Evolutionary conservation across 2,888 invertebrate species (phyloP), one percentile per base, ranked within the genome.

Genomic region (Coleophora deauratella): DNA sequence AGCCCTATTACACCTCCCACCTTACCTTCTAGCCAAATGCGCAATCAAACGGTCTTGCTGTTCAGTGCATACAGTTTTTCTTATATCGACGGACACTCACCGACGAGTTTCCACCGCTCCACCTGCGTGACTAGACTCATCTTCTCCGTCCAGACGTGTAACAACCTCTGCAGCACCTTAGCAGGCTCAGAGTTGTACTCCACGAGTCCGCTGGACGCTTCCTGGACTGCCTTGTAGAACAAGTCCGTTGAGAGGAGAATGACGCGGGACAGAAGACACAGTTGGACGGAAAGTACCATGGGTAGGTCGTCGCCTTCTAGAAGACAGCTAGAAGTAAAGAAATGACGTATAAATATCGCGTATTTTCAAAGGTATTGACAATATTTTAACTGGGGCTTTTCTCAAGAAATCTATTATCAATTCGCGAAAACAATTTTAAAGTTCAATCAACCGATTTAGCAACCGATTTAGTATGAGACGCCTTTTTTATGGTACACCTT

Each of bases 81-180:
- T 21, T 21, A 4, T 21, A 21, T 3, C 21, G 21, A 4, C 21
- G 6, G 6, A 2, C 82, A 88, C 70, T 89, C 72, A 75, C 92
- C 92, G 50, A 95, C 88, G 27, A 97, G 86, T 73, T 98, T 98
- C 59, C 93, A 89, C 70, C 93, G 89, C 61, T 95, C 94, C 8
- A 91, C 88, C 52, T 94, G 93, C 0, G 93, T 90, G 2, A 95
- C 91, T 40, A 91, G 78, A 32, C 92, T 90, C 90, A 96, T 93
- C 71, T 91, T 92, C 48, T 89, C 89, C 7, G 94, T 88, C 94
- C 95, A 96, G 0, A 91, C 89, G 51, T 91, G 90, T 37, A 96
- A 73, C 27, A 97, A 86, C 56, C 89, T 88, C 37, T 88, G 89
- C 38, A 96, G 76, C 40, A 94, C 89, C 43, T 89, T 87, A 43